These are phyloP conservation scores for Gandaritis pyraliata DNA, from an alignment of 2,888 invertebrate species.

Conservation along the genomic window DNA sequence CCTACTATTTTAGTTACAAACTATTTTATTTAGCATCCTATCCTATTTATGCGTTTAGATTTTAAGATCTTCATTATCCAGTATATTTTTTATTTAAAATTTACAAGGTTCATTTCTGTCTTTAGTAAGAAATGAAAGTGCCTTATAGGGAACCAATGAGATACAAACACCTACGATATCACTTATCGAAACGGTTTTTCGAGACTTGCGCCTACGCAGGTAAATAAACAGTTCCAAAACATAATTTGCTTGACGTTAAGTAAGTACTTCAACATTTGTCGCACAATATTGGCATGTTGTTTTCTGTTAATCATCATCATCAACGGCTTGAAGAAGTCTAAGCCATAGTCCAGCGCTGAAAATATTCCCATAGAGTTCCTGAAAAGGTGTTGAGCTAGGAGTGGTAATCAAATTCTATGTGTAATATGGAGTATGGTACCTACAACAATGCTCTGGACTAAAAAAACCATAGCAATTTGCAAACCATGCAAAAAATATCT, in stretches of 20 bases:
- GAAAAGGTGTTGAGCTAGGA: too few species aligned
- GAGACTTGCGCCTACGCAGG: slow-evolving; percentile 25
- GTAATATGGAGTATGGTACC: too few species aligned
- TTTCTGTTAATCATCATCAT: neutral
- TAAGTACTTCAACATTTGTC: slow-evolving; percentile 26
- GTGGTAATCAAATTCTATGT: too few species aligned
- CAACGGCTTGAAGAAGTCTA: too few species aligned
- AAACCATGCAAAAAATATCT: too few species aligned
- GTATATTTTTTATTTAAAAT: neutral
- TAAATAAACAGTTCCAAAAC: slow-evolving; percentile 19
- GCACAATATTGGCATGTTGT: slow-evolving; percentile 12
- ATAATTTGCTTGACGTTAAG: slow-evolving; percentile 22
- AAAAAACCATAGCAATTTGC: too few species aligned
- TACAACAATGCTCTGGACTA: too few species aligned
- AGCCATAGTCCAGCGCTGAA: too few species aligned
- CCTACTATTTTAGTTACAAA: too few species aligned
- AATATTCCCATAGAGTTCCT: too few species aligned
- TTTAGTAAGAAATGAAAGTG: slow-evolving; percentile 21
- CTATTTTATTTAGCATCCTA: too few species aligned
- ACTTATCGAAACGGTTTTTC: slow-evolving; percentile 19
- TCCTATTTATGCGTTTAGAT: too few species aligned
- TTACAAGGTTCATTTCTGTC: slow-evolving; percentile 1
- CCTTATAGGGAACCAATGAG: slow-evolving; percentile 4
- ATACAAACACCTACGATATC: slow-evolving; percentile 25
- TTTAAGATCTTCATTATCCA: neutral